Base-by-base conservation (phyloP, 2,113 vertebrate genomes). In the Colaptes auratus region DNA sequence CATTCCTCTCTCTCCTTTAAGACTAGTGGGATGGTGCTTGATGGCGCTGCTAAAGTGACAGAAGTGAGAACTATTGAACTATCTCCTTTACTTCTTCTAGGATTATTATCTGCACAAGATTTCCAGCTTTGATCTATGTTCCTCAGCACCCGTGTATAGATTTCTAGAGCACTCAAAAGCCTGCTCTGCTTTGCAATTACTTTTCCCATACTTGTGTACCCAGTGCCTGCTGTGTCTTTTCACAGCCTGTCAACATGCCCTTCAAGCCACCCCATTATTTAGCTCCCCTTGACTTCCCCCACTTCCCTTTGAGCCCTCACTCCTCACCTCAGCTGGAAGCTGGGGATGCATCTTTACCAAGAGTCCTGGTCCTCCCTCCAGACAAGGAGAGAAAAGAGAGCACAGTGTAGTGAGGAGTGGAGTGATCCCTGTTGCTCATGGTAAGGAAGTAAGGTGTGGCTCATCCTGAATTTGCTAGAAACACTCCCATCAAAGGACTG, bases 371-470 rank as follows among this genome's bases (percentile, higher is more conserved):
- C 66, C 33, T 60, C 5, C 8, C 11, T 46, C 16, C 5, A 23
- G 63, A 36, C 1, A 1, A 72, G 42, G 35, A 76, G 18, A 31
- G 12, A 59, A 31, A 25, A 48, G 59, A 72, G 16, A 85, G 19
- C 48, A 56, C 0, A 0, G 24, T 35, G 46, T 17, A 70, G 35
- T 0, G 0, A 82, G 56, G n/a, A 67, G 35, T 20, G 7, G 27
- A 73, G 25, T 0, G 2, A 82, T 67, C 35, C 19, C 33, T 75
- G 35, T 60, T 55, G 16, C 50, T 77, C 66, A 27, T 33, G 31
- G 33, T 35, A 56, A 74, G 61, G 61, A 89, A 86, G 42, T 8
- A 72, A 77, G 66, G 72, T 48, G 77, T 64, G 42, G 21, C 13
- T 86, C 33, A 82, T 59, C 61, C 44, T 65, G 50, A 86, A 67